Base-by-base conservation (phyloP, 2,888 invertebrate species). In the Eueremaeus valkanovi region DNA sequence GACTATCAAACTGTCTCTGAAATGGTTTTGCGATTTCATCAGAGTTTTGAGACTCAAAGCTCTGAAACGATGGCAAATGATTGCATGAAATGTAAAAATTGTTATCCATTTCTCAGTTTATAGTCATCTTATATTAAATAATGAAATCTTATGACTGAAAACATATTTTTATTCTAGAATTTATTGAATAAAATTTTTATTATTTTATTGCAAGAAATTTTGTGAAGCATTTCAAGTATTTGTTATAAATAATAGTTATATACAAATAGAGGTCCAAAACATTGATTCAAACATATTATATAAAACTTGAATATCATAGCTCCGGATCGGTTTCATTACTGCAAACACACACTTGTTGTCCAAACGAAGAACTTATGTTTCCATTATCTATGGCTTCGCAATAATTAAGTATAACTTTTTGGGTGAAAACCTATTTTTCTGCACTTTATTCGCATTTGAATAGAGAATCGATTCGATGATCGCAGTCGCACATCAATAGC, bases 31-130 rank as follows among this genome's bases (percentile, higher is more conserved):
- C 42, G 13, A 21, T n/a, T 16, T 70, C 42, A 27, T 45, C 45
- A 24, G 70, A 45, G 24, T 45, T 3, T 21, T 70, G 45, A 27
- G 8, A 5, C 6, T 70, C 70, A 3, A 36, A 21, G 16, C 40
- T 70, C 11, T 58, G 58, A 58, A 2, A 21, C 11, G 33, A 36
- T 16, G 68, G 36, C 68, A 68, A 40, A 70, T n/a, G n/a, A n/a
- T 70, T 70, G 70, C 27, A 70, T 45, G 42, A 70, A 40, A 70
- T 70, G 27, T 70, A 45, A 27, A 70, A 42, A 70, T 70, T 70
- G 24, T 70, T 70, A 45, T 70, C 70, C 70, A 45, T 70, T 45
- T 70, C 45, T 29, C 31, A 70, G 18, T 27, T 45, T 70, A 21
- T 70, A 70, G 24, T 70, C 36, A 70, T 70, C 16, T 36, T 45